Percentiles rank a stretch among this genome's conserved stretches.
These are phyloP conservation scores for Taurulus bubalis DNA, from an alignment of 2,113 vertebrate genomes.

Conservation along the genomic window DNA sequence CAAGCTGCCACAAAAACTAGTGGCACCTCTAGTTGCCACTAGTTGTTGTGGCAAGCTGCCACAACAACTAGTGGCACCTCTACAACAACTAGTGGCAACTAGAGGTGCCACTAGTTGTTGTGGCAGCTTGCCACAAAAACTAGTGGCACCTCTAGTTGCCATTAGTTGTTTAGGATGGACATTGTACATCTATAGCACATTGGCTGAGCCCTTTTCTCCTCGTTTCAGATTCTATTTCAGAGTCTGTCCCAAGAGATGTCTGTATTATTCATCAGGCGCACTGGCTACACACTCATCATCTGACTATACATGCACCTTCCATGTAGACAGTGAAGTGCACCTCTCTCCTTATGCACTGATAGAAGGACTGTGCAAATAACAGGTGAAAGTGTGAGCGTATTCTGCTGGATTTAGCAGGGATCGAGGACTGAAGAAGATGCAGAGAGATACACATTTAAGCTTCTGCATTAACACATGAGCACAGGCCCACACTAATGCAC, in stretches of 20 bases:
- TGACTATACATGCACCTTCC: background rate
- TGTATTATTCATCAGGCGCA: slow-evolving; percentile 44
- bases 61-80: no score
- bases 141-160: no score
- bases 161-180: no score
- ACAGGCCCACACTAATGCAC: slow-evolving; percentile 5
- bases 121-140: no score
- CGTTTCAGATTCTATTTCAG: slow-evolving; percentile 34
- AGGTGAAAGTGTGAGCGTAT: background rate
- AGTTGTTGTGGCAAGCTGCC: no score
- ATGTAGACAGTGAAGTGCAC: background rate
- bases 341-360: slow-evolving; percentile 16
- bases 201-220: background rate
- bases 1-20: no score
- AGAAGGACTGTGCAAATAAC: background rate
- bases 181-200: background rate
- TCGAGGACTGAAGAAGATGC: slow-evolving; percentile 3
- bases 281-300: slow-evolving; percentile 14
- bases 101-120: no score
- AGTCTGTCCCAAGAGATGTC: slow-evolving; percentile 21
- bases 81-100: no score
- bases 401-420: background rate
- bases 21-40: no score
- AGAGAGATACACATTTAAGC: slow-evolving; percentile 19
- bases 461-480: slow-evolving; percentile 24